Evolutionary conservation across 2,113 vertebrate genomes (phyloP), one percentile per base, ranked within the genome.

Genomic region (Ploceus nigricollis): DNA sequence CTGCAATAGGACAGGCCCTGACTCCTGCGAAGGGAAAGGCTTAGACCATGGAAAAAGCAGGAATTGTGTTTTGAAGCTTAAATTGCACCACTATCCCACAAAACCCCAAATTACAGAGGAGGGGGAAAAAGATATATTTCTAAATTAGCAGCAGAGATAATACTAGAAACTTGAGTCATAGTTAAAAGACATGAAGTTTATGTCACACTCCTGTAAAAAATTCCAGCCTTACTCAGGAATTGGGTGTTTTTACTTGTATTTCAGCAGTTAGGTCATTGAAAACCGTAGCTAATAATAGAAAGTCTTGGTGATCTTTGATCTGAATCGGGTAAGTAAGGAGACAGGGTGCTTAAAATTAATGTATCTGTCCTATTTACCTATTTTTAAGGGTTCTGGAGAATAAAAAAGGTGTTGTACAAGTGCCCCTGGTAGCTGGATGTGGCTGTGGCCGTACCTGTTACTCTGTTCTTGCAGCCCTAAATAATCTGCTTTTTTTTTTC

Each of bases 121-220:
- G 35, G 31, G 20, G 5, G 3, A 7, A 31, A 71, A 69, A 5
- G 37, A 48, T 82, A 2, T 8, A 57, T 72, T 93, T 92, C 79
- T 86, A 82, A 72, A 90, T 90, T 61, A 35, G 63, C 82, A 80
- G 53, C 57, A 20, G 88, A 82, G 53, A 45, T 85, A 82, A 88
- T 94, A 23, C 71, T 61, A 57, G 45, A 77, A 92, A 85, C n/a
- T 80, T 92, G 92, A 95, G 92, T 95, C 85, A 65, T 53, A 11
- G 45, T 80, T 82, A 45, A 89, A 93, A 91, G 65, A 87, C 78
- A 42, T 6, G 0, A 64, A 53, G 66, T 72, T 82, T 90, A 20
- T 80, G 61, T 69, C 82, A 61, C 7, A 2, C 40, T 90, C 9
- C 40, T 68, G 30, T 63, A 37, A 68, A 90, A 88, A 45, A 56